These are phyloP conservation scores for Drymonia ruficornis DNA, from an alignment of 2,888 invertebrate species.

Conservation along the genomic window DNA sequence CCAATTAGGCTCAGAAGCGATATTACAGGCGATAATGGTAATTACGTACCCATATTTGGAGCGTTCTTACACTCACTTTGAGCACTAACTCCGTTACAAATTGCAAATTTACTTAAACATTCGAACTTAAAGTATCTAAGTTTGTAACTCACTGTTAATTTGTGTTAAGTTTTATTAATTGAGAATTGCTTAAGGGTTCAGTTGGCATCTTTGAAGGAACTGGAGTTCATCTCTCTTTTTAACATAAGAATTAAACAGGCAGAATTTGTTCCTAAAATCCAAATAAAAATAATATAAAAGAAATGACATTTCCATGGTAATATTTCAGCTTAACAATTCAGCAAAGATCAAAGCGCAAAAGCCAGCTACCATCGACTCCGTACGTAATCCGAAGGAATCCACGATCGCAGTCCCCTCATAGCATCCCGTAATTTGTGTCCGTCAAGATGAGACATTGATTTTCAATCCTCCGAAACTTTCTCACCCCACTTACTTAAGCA, in stretches of 20 bases:
- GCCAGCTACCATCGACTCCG: background rate
- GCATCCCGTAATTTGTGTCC: slow-evolving; percentile 39
- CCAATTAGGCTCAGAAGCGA: slow-evolving; percentile 28
- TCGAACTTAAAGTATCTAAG: slow-evolving; percentile 36
- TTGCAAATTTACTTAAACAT: slow-evolving; percentile 36
- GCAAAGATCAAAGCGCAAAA: background rate
- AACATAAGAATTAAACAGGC: too few relatives aligned
- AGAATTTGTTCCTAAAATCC: too few relatives aligned
- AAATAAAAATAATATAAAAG: too few relatives aligned
- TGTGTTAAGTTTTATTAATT: slow-evolving; percentile 41
- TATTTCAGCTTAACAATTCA: background rate
- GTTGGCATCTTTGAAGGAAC: background rate
- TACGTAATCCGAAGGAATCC: slow-evolving; percentile 17
- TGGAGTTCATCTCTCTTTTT: background rate
- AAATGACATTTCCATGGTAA: background rate
- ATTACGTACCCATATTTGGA: slow-evolving; percentile 35
- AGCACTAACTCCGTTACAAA: slow-evolving; percentile 37
- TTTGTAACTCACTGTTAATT: slow-evolving; percentile 41
- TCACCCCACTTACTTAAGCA: slow-evolving; percentile 45
- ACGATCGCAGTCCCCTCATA: slow-evolving; percentile 22
- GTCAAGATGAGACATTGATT: slow-evolving; percentile 45
- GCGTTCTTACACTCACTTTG: slow-evolving; percentile 22
- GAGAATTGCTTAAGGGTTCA: background rate
- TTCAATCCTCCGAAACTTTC: slow-evolving; percentile 45
- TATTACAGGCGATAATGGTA: slow-evolving; percentile 22